A percentile compares a stretch with the other conserved stretches of the same genome.
Conservation (phyloP, 2,888 invertebrate species). For the Eremobia ochroleuca region DNA sequence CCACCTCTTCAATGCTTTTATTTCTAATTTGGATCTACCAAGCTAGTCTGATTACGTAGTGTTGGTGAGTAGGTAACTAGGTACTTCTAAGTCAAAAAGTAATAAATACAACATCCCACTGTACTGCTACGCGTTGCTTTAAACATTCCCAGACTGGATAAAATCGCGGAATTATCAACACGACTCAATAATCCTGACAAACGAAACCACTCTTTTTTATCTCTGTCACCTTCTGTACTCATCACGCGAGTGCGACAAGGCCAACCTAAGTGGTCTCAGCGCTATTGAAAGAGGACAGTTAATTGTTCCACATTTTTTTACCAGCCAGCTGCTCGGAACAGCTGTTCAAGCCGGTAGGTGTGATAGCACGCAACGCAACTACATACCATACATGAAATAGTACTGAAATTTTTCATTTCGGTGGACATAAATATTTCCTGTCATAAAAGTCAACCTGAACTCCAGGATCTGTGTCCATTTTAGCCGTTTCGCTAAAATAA, state of each 20-base stretch:
- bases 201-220: constrained; percentile 58
- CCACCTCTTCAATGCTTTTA: background rate
- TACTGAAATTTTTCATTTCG: background rate
- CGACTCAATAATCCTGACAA: constrained; percentile 17
- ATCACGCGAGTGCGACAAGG: constrained; percentile 79
- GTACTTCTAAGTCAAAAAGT: background rate
- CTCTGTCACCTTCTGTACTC: constrained; percentile 71
- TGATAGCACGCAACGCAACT: constrained; percentile 57
- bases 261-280: constrained; percentile 73
- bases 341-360: constrained; percentile 87
- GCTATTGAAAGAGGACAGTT: constrained; percentile 83
- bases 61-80: background rate
- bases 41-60: background rate
- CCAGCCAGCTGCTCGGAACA: constrained; percentile 89
- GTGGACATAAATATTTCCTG: no score
- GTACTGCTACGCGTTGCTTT: background rate
- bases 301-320: constrained; percentile 87
- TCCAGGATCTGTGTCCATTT: constrained; percentile 8
- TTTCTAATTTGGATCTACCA: background rate
- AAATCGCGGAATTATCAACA: constrained; percentile 45
- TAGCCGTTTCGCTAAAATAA: constrained; percentile 20
- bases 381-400: constrained; percentile 9
- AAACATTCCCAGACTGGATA: background rate
- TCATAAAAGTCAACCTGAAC: background rate
- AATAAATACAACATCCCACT: background rate